Evolutionary conservation across 2,113 vertebrate genomes (phyloP).

Genomic region (Chionodraco myersi): DNA sequence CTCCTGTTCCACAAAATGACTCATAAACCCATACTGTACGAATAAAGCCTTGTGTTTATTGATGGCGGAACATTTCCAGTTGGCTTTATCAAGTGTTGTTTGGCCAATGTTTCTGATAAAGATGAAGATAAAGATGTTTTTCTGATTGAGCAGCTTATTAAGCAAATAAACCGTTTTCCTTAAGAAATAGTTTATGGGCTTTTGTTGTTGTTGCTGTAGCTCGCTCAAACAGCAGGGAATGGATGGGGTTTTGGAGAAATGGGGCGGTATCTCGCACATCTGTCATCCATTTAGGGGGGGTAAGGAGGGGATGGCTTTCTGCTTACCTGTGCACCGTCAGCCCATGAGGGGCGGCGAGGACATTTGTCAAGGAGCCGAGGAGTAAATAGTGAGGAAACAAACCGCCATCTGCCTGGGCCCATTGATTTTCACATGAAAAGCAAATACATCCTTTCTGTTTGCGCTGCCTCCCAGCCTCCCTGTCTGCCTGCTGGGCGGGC

Average conservation of each 20-base stretch:
- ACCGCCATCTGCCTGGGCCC: conserved; percentile 76
- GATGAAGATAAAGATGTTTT: conserved; percentile 18
- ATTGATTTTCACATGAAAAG: conserved; percentile 82
- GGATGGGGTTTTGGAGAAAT: not conserved
- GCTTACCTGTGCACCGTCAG: conserved; percentile 73
- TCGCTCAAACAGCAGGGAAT: conserved; percentile 28
- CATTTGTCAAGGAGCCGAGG: conserved; percentile 72
- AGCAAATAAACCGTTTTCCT: conserved; percentile 21
- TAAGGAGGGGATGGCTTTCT: conserved; percentile 51
- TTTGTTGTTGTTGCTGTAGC: conserved; percentile 28
- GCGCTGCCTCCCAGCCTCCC: conserved; percentile 59
- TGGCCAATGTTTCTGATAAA: conserved; percentile 28
- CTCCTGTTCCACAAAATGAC: conserved; percentile 55
- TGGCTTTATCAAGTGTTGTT: conserved; percentile 1
- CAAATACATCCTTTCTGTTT: conserved; percentile 79
- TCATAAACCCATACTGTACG: conserved; percentile 44
- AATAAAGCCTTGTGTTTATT: conserved; percentile 43
- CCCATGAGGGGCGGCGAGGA: conserved; percentile 56
- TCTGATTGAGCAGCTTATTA: not conserved
- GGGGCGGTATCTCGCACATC: conserved; percentile 44
- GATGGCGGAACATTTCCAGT: conserved; percentile 22
- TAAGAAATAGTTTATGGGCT: conserved; percentile 20
- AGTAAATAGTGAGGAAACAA: conserved; percentile 80
- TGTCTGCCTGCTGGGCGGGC: conserved; percentile 60
- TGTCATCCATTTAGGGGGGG: conserved; percentile 60